Base-by-base conservation (phyloP, 1,140 invertebrate genomes). In the Drosophila busckii region DNA sequence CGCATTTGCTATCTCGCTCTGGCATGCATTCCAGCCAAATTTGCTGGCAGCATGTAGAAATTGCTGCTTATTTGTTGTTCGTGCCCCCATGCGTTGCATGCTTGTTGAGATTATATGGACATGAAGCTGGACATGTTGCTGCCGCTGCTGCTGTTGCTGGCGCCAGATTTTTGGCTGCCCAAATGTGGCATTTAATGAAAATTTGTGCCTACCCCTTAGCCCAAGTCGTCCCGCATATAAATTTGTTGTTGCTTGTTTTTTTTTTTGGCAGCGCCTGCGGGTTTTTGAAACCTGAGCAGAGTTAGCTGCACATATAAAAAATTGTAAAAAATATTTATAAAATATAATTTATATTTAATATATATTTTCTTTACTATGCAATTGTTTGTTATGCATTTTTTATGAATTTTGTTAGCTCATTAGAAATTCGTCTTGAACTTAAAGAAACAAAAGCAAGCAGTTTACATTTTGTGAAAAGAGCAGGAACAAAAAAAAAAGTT, bases 101-200 rank as follows among this genome's bases (percentile, higher is more conserved):
- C 46, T 63, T 58, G 56, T 59, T 25, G 26, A 64, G 65, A 64
- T 64, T 60, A 64, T 64, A 53, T 53, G 48, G 45, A 61, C 54
- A 61, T 66, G 46, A 10, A 37, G 32, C 34, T 41, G 54, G 60
- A 38, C 15, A 40, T 25, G 20, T 10, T 8, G 31, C 12, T 46
- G 40, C 20, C 23, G 26, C 29, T 40, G 52, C 12, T 31, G 44
- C 29, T 25, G 56, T 31, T 49, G 45, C 63, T 82, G 76, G 76
- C 76, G 76, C 76, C 76, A 82, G 62, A 41, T 70, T 78, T 75
- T 67, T 65, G 64, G 58, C 63, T 50, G 71, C 73, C 68, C 76
- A 80, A 80, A 80, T 75, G 68, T 71, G 68, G 73, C 50, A 52
- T 82, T 82, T 82, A 82, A 82, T 82, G 69, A 82, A 82, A 82